These are phyloP conservation scores for Philereme transversata DNA, from an alignment of 2,888 invertebrate species.

Conservation along the genomic window DNA sequence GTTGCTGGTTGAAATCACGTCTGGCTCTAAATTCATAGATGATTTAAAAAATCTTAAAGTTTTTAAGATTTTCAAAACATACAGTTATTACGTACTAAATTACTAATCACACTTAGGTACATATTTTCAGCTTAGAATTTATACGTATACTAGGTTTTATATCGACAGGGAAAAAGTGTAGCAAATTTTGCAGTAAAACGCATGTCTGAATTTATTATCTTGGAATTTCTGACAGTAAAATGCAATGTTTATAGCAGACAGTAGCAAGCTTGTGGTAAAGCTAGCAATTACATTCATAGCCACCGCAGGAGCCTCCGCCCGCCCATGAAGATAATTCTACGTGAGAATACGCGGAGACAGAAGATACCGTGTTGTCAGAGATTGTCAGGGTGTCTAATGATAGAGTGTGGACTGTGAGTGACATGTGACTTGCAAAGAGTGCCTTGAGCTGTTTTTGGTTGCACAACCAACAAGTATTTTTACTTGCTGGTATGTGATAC, in stretches of 20 bases:
- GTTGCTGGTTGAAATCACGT: too few relatives aligned
- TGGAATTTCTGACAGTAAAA: constrained; percentile 41
- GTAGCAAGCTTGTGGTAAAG: constrained; percentile 47
- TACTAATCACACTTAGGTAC: background rate
- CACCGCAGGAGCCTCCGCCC: constrained; percentile 47
- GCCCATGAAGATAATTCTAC: constrained; percentile 48
- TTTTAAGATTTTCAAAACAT: too few relatives aligned
- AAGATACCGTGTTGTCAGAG: constrained; percentile 8
- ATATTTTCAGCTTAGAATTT: too few relatives aligned
- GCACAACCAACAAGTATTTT: background rate
- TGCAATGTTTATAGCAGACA: constrained; percentile 47
- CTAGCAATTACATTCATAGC: constrained; percentile 65
- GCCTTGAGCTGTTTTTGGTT: constrained; percentile 13
- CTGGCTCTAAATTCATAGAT: too few relatives aligned
- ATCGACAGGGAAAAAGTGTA: constrained; percentile 20
- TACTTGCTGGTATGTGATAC: too few relatives aligned
- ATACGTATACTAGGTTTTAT: too few relatives aligned
- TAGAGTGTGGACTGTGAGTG: constrained; percentile 14
- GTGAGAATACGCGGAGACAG: constrained; percentile 14
- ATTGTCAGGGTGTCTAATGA: constrained; percentile 22
- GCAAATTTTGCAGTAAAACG: constrained; percentile 33
- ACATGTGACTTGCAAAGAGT: constrained; percentile 17
- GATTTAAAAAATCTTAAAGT: too few relatives aligned
- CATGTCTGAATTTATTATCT: constrained; percentile 36
- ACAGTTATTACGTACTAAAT: too few relatives aligned